Conservation (phyloP, 2,113 vertebrate genomes). For the Vulpes vulpes region DNA sequence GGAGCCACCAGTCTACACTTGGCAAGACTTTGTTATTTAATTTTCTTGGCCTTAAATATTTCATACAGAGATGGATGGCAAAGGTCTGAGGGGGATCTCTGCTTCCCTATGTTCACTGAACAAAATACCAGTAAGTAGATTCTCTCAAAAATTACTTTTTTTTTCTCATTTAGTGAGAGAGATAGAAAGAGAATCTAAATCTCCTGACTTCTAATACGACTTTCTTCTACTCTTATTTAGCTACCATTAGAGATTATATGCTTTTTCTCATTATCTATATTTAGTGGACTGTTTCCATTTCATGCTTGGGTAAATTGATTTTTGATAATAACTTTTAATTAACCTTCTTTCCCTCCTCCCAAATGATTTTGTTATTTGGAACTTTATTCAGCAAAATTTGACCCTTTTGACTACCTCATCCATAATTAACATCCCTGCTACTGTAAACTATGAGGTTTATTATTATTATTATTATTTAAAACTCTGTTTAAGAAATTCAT, state of each 20-base stretch:
- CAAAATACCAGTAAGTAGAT: neutral
- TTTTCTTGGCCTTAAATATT: neutral
- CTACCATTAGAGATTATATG: neutral
- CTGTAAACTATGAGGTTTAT: neutral
- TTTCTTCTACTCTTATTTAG: slow-evolving; percentile 1
- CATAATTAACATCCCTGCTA: slow-evolving; percentile 1
- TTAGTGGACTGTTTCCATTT: neutral
- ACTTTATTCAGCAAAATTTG: slow-evolving; percentile 30
- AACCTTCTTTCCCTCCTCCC: neutral
- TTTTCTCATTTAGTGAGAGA: neutral
- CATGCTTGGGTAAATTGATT: slow-evolving; percentile 4
- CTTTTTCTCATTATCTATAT: neutral
- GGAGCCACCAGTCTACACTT: neutral
- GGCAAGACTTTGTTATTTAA: neutral
- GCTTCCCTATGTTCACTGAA: neutral
- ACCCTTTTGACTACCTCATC: neutral
- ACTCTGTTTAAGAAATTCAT: neutral
- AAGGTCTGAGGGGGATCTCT: neutral
- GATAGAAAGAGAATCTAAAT: neutral
- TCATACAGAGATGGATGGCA: neutral
- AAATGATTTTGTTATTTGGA: slow-evolving; percentile 44
- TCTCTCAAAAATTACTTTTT: neutral
- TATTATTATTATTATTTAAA: neutral
- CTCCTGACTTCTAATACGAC: neutral
- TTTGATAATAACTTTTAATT: slow-evolving; percentile 54